These are phyloP conservation scores for Orientallactaga bullata DNA, from an alignment of 2,113 vertebrate genomes.

Conservation along the genomic window DNA sequence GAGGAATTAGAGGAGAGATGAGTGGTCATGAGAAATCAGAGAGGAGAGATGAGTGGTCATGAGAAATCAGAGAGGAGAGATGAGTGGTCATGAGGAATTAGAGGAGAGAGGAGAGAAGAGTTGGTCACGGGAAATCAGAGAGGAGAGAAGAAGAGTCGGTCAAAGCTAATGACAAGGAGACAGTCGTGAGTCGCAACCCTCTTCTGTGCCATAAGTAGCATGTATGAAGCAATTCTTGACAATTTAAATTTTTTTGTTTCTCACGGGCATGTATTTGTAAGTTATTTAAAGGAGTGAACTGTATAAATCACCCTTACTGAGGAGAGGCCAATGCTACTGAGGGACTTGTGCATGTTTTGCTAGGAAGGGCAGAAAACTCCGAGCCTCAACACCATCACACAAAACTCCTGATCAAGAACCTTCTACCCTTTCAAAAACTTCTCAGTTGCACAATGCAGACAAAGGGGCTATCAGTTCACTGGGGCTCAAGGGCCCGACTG, in stretches of 20 bases:
- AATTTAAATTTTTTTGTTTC: not conserved
- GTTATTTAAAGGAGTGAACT: not conserved
- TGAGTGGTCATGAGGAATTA: too few species aligned
- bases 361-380: not conserved
- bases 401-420: not conserved
- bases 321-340: not conserved
- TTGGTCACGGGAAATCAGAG: too few species aligned
- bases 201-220: not conserved
- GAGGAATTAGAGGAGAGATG: too few species aligned
- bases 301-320: not conserved
- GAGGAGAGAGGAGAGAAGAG: too few species aligned
- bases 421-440: not conserved
- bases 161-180: too few species aligned
- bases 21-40: too few species aligned
- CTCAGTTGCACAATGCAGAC: not conserved
- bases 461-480: not conserved
- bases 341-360: not conserved
- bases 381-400: not conserved
- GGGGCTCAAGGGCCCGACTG: not conserved
- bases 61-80: too few species aligned
- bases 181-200: accelerated
- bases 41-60: too few species aligned
- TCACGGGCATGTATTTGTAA: not conserved
- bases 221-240: too few species aligned
- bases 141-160: too few species aligned